Evolutionary conservation across 2,113 vertebrate species (phyloP).

Genomic region (Murina feae): DNA sequence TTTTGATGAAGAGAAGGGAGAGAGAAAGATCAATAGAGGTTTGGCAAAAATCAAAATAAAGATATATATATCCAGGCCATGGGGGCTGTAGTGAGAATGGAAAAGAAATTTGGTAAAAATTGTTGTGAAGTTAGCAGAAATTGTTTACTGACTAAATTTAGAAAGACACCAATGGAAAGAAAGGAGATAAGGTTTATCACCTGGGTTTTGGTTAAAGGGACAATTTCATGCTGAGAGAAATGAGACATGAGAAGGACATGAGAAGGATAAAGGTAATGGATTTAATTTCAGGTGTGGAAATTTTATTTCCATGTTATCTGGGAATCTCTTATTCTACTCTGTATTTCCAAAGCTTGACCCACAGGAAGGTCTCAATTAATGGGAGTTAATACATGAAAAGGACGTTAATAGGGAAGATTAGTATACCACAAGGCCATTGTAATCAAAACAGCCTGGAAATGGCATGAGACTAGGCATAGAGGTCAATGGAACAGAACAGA

Average conservation of each 20-base stretch:
- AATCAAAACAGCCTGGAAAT: neutral
- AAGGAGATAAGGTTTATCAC: neutral
- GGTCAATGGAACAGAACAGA: neutral
- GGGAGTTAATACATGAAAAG: neutral
- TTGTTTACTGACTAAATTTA: neutral
- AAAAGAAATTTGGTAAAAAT: neutral
- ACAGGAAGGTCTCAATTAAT: neutral
- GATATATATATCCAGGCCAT: neutral
- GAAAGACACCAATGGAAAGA: neutral
- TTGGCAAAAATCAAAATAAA: neutral
- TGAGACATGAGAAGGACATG: neutral
- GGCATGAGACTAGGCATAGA: neutral
- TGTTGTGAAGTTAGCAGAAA: neutral
- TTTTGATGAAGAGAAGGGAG: neutral
- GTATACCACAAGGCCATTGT: neutral
- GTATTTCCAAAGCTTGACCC: neutral
- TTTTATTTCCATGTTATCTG: neutral
- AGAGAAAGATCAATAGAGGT: neutral
- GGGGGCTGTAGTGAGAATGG: neutral
- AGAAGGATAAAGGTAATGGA: neutral
- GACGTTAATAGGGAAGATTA: neutral
- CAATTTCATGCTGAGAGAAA: neutral
- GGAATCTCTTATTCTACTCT: neutral
- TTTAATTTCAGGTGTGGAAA: neutral
- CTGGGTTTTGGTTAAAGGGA: neutral